Conservation (phyloP, 2,113 vertebrate genomes). For the Bucco capensis region DNA sequence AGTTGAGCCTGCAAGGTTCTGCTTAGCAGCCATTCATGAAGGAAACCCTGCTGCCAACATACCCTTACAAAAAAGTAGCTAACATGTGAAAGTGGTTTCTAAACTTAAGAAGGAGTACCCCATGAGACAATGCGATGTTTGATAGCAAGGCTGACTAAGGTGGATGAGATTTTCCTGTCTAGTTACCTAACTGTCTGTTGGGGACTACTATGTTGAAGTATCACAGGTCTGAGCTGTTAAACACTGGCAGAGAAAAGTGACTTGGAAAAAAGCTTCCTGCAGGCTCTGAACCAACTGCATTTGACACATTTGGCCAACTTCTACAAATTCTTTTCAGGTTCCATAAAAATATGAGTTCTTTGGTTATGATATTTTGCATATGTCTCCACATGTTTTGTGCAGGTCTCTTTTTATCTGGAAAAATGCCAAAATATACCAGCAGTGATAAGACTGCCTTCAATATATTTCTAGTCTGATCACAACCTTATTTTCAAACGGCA, state of each 20-base stretch:
- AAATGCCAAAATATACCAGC: neutral
- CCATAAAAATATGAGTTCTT: neutral
- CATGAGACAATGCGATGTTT: neutral
- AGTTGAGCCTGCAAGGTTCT: neutral
- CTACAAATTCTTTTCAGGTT: neutral
- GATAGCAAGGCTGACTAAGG: neutral
- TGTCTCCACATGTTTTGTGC: neutral
- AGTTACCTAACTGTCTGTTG: neutral
- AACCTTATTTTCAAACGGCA: neutral
- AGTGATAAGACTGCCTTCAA: neutral
- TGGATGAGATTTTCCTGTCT: neutral
- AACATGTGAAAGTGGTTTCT: neutral
- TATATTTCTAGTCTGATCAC: neutral
- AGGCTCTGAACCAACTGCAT: neutral
- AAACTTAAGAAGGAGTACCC: neutral
- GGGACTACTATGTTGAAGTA: neutral
- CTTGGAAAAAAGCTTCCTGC: neutral
- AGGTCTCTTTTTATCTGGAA: neutral
- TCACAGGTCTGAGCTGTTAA: neutral
- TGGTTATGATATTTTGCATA: neutral
- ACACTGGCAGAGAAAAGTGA: neutral
- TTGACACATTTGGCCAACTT: neutral
- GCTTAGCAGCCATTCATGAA: neutral
- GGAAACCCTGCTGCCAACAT: neutral
- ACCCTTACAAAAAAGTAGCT: neutral